Conservation (phyloP, 2,113 vertebrate species). For the Panurus biarmicus region DNA sequence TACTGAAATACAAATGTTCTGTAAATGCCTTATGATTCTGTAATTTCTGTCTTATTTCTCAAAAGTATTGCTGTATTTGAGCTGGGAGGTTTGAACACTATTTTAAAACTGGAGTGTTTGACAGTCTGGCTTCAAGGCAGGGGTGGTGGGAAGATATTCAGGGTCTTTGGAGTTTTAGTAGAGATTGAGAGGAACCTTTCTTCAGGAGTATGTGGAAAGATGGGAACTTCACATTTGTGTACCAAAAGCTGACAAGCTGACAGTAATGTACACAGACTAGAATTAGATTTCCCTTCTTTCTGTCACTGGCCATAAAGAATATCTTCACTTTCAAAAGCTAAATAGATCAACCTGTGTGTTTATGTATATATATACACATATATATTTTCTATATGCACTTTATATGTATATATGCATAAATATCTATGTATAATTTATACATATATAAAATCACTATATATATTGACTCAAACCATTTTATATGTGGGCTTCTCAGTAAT, state of each 20-base stretch:
- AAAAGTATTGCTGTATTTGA: background rate
- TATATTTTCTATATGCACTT: background rate
- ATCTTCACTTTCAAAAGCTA: background rate
- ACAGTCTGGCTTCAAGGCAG: background rate
- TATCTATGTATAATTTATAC: background rate
- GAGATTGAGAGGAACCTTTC: background rate
- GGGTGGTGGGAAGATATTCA: background rate
- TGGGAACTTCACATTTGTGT: background rate
- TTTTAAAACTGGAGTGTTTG: background rate
- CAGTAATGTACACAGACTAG: background rate
- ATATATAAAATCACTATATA: background rate
- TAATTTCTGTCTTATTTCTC: background rate
- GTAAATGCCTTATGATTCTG: background rate
- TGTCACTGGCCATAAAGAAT: background rate
- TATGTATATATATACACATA: background rate
- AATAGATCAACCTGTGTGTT: background rate
- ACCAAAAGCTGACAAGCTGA: background rate
- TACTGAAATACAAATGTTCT: background rate
- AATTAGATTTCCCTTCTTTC: background rate
- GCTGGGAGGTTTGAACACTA: background rate
- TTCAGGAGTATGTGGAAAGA: background rate
- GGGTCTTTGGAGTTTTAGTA: background rate
- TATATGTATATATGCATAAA: background rate
- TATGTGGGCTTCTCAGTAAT: background rate
- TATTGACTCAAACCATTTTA: background rate